A percentile compares a stretch with the other conserved stretches of the same genome.
These are phyloP conservation scores for Hippocampus zosterae DNA, from an alignment of 2,113 vertebrate genomes.

Conservation along the genomic window DNA sequence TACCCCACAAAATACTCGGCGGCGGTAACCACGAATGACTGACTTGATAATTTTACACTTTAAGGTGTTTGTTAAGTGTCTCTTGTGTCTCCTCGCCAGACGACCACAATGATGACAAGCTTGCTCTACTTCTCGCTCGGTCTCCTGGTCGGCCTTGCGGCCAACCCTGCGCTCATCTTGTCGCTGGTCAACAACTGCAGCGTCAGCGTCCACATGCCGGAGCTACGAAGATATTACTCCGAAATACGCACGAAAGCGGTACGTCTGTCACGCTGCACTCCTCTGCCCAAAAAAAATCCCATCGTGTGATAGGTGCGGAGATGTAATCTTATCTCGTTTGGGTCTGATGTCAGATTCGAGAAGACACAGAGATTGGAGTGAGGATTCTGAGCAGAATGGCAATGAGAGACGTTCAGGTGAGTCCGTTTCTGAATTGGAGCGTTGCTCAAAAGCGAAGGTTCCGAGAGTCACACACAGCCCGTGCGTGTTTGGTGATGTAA, in stretches of 20 bases:
- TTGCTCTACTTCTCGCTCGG: conserved; percentile 28
- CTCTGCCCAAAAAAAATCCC: no score
- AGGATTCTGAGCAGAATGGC: conserved; percentile 52
- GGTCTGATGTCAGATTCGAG: conserved; percentile 44
- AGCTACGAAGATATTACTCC: conserved; percentile 61
- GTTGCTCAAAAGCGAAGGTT: neutral
- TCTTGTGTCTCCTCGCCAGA: conserved; percentile 16
- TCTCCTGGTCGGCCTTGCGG: conserved; percentile 44
- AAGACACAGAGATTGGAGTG: conserved; percentile 56
- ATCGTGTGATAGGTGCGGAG: neutral
- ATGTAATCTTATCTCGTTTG: neutral
- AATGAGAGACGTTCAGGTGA: conserved; percentile 61
- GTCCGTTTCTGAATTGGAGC: neutral
- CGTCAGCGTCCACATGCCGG: conserved; percentile 62
- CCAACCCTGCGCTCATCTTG: conserved; percentile 12
- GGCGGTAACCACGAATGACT: neutral
- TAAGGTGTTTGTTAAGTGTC: neutral
- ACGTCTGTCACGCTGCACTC: conserved; percentile 21
- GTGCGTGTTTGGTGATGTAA: neutral
- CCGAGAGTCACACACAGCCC: neutral
- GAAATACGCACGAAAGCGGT: conserved; percentile 59
- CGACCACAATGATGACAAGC: conserved; percentile 39
- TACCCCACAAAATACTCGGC: neutral
- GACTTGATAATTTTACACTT: neutral
- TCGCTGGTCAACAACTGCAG: conserved; percentile 58